phyloP scores from a whole-genome alignment of 2,888 invertebrate genomes.

The Nomada lathburiana region DNA sequence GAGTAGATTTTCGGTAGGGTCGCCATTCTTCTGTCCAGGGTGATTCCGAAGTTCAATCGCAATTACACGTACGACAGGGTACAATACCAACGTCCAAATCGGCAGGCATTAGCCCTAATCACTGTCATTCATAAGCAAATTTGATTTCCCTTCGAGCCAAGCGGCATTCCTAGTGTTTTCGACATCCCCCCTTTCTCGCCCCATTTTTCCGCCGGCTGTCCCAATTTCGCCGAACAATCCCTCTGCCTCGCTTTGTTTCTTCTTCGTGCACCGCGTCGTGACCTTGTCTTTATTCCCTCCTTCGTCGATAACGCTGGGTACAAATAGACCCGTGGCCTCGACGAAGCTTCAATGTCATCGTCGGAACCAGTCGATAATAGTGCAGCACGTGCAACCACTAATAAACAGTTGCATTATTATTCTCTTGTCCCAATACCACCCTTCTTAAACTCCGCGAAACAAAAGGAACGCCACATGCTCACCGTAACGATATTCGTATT shows the following conservation, averaged over 20 bases:
- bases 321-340: slow-evolving; percentile 30
- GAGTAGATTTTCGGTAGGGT: slow-evolving; percentile 6
- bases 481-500: neutral
- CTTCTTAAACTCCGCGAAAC: neutral
- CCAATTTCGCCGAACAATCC: slow-evolving; percentile 40
- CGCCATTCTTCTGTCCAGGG: slow-evolving; percentile 20
- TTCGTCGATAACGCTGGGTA: slow-evolving; percentile 28
- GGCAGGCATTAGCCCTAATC: slow-evolving; percentile 76
- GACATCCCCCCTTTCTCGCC: slow-evolving; percentile 64
- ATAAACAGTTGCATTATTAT: slow-evolving; percentile 1
- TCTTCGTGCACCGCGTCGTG: slow-evolving; percentile 42
- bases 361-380: slow-evolving; percentile 23
- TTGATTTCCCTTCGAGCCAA: slow-evolving; percentile 73
- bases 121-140: slow-evolving; percentile 78
- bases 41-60: slow-evolving; percentile 56
- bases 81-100: slow-evolving; percentile 73
- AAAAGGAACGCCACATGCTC: neutral
- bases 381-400: neutral
- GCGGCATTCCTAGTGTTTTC: slow-evolving; percentile 74
- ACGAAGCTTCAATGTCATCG: slow-evolving; percentile 32
- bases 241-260: slow-evolving; percentile 7
- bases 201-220: slow-evolving; percentile 60
- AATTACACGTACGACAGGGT: slow-evolving; percentile 67
- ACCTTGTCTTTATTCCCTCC: slow-evolving; percentile 33
- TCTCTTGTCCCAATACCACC: neutral